These are phyloP conservation scores for Camelus dromedarius DNA, from an alignment of 2,113 vertebrate genomes.

Conservation along the genomic window DNA sequence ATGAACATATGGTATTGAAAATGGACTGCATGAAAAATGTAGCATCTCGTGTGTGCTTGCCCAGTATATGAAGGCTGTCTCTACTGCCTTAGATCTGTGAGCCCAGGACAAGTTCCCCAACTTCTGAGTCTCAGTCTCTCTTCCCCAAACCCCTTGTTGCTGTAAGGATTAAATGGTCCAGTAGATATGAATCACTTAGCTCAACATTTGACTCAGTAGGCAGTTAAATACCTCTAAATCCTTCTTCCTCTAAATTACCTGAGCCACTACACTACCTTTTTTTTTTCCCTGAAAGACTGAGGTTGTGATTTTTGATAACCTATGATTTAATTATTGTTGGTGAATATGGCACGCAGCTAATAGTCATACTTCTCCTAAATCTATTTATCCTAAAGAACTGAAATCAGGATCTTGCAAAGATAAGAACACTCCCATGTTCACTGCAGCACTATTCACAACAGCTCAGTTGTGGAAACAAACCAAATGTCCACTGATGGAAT, in stretches of 20 bases:
- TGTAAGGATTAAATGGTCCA: neutral
- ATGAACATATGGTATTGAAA: neutral
- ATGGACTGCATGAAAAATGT: neutral
- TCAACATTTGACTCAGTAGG: neutral
- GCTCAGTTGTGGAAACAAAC: neutral
- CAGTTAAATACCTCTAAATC: neutral
- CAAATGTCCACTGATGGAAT: neutral
- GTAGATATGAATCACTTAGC: neutral
- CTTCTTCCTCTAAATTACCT: neutral
- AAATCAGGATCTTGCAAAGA: neutral
- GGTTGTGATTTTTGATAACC: neutral
- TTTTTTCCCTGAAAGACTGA: neutral
- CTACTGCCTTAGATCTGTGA: neutral
- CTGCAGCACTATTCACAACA: neutral
- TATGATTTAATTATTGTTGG: neutral
- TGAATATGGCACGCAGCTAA: neutral
- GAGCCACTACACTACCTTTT: neutral
- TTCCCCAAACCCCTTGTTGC: neutral
- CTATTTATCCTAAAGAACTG: neutral
- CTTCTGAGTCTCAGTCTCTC: neutral
- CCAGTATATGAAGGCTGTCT: neutral
- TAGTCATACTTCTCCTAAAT: neutral
- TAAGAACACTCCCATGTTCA: neutral
- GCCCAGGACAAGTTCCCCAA: neutral
- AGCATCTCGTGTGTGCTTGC: rapidly evolving